Evolutionary conservation across 1,140 invertebrate species (phyloP), one percentile per base, ranked within the genome.

Genomic region (Proctacanthus coquilletti): DNA sequence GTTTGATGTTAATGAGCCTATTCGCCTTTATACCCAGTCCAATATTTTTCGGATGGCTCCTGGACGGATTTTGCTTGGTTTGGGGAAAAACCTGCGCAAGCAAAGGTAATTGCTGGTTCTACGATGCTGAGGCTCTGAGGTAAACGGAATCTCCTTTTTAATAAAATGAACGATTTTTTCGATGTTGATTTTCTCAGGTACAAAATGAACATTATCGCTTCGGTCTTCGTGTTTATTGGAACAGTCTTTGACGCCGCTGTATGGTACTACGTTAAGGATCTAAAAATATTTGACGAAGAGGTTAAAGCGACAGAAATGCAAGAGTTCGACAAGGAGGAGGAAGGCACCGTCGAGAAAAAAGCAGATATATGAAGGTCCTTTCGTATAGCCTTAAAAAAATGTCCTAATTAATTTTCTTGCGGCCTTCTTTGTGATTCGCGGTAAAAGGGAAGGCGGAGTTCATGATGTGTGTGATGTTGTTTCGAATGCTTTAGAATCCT

Each of bases 41-140:
- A 11, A 80, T 81, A 42, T 61, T 80, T 21, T 80, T 79, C 49
- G 78, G 78, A 41, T 72, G 67, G 45, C 71, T 80, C 36, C 64
- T 80, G 45, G 78, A 78, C 74, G 64, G 62, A 27, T 70, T 74
- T 11, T 81, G 78, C 46, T 47, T 79, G 2, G 72, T 80, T 10
- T 81, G 78, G 78, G 78, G 77, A 11, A 77, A 75, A 51, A 80
- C 77, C 8, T 80, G 77, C 47, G 63, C 68, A 4, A 72, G 72
- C 34, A 77, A 67, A 27, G 77, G 78, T 36, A 80, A 81, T 49
- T 80, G 77, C 51, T 80, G 77, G 77, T 53, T 79, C 2, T 80
- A 78, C 45, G 72, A 79, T 52, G 71, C 74, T 5, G 66, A 69
- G 44, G 64, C 63, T 15, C 55, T 80, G 45, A 65, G 75, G 71